These are phyloP conservation scores for Silurus meridionalis DNA, from an alignment of 2,113 vertebrate species.

Conservation along the genomic window DNA sequence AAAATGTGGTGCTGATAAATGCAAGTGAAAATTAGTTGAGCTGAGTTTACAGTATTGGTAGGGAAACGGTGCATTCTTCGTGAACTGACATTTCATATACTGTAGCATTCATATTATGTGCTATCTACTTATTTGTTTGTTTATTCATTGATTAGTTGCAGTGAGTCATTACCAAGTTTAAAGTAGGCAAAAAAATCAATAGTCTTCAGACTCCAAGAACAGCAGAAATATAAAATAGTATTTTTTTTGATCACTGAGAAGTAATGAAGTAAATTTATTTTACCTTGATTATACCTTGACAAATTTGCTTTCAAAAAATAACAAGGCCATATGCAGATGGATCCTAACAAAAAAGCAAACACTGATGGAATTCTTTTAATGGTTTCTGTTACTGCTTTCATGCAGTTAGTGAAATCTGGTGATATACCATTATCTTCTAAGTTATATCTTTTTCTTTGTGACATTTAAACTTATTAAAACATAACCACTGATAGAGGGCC, in stretches of 20 bases:
- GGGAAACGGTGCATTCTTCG: neutral
- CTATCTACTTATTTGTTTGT: neutral
- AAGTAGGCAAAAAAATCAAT: neutral
- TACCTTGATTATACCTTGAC: neutral
- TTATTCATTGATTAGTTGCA: no score
- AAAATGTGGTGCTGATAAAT: neutral
- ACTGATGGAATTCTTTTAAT: neutral
- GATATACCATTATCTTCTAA: neutral
- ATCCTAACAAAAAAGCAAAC: neutral
- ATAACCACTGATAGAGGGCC: neutral
- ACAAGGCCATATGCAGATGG: neutral
- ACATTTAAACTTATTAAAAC: neutral
- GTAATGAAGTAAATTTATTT: no score
- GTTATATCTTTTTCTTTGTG: neutral
- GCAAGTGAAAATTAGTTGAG: neutral
- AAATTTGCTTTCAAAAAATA: neutral
- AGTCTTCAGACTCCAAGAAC: neutral
- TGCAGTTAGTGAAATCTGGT: neutral
- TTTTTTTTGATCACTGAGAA: neutral
- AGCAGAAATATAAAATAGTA: neutral
- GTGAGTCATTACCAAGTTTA: neutral
- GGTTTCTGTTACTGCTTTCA: neutral
- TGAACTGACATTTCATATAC: neutral
- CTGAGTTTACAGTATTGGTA: neutral
- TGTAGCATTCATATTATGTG: neutral